A percentile compares a stretch with the other conserved stretches of the same genome.
Evolutionary conservation across 1,140 invertebrate species (phyloP).

Genomic region (Drosophila hydei): DNA sequence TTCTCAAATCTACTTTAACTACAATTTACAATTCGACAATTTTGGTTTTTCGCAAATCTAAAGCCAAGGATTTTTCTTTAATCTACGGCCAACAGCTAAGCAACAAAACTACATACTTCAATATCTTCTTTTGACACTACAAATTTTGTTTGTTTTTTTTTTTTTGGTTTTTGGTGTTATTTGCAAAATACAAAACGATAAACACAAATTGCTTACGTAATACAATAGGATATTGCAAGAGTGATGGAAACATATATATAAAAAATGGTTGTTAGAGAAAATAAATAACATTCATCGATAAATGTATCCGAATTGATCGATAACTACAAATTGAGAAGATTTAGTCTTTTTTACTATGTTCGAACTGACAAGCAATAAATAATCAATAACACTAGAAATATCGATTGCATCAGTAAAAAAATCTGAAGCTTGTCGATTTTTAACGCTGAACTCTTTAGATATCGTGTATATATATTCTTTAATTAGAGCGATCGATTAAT

Average conservation of each 20-base stretch:
- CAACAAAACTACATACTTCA: conserved; percentile 76
- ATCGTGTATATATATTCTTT: too few relatives aligned
- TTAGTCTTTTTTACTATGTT: too few relatives aligned
- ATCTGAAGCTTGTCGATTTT: too few relatives aligned
- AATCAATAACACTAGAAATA: too few relatives aligned
- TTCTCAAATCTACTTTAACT: conserved; percentile 54
- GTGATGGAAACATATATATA: neutral
- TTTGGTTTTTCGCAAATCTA: conserved; percentile 41
- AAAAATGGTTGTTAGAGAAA: neutral
- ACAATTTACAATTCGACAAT: conserved; percentile 34
- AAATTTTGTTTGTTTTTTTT: conserved; percentile 34
- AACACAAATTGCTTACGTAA: conserved; percentile 29
- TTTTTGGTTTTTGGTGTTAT: conserved; percentile 30
- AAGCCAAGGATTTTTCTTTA: conserved; percentile 30
- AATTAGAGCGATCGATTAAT: too few relatives aligned
- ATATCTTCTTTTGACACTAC: conserved; percentile 46
- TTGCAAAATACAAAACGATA: conserved; percentile 46
- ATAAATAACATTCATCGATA: too few relatives aligned
- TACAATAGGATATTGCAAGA: conserved; percentile 6
- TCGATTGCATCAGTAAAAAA: too few relatives aligned
- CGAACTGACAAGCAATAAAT: too few relatives aligned
- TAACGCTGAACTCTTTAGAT: too few relatives aligned
- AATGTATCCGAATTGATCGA: too few relatives aligned
- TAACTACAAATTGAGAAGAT: too few relatives aligned
- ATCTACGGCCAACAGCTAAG: conserved; percentile 77